Conservation (phyloP, 2,797 vertebrate genomes). For the Huso huso region DNA sequence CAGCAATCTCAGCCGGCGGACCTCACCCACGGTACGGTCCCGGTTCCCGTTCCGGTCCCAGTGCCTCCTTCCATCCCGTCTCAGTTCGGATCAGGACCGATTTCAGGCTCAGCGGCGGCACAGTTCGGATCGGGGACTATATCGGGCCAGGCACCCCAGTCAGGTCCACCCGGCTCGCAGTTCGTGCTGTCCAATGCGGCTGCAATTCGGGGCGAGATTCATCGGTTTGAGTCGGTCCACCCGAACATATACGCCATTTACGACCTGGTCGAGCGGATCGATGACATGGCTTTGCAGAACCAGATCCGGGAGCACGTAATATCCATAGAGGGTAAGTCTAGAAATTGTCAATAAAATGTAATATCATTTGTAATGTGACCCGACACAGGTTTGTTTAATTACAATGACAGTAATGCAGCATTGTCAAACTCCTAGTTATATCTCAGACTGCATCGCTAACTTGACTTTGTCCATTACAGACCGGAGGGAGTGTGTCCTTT, state of each 20-base stretch:
- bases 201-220: conserved; percentile 90
- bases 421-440: neutral
- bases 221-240: conserved; percentile 93
- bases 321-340: conserved; percentile 85
- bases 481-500: too few relatives aligned
- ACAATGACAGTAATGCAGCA: neutral
- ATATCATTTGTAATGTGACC: conserved; percentile 1
- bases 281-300: conserved; percentile 90
- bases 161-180: conserved; percentile 64
- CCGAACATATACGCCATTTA: conserved; percentile 98
- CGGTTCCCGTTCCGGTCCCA: conserved; percentile 62
- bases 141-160: conserved; percentile 63
- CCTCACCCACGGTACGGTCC: conserved; percentile 67
- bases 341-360: neutral
- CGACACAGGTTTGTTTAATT: neutral
- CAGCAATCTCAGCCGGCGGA: conserved; percentile 79
- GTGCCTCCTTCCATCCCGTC: conserved; percentile 72
- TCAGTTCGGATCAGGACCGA: conserved; percentile 73
- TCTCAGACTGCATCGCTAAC: too few relatives aligned
- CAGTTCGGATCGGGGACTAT: conserved; percentile 74
- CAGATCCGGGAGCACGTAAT: conserved; percentile 97
- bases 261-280: conserved; percentile 92
- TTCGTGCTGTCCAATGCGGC: conserved; percentile 91
- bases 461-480: too few relatives aligned
- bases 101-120: conserved; percentile 68